These are phyloP conservation scores for Desmophyllum pertusum DNA, from an alignment of 92 coral and sea anemone species.

Conservation along the genomic window DNA sequence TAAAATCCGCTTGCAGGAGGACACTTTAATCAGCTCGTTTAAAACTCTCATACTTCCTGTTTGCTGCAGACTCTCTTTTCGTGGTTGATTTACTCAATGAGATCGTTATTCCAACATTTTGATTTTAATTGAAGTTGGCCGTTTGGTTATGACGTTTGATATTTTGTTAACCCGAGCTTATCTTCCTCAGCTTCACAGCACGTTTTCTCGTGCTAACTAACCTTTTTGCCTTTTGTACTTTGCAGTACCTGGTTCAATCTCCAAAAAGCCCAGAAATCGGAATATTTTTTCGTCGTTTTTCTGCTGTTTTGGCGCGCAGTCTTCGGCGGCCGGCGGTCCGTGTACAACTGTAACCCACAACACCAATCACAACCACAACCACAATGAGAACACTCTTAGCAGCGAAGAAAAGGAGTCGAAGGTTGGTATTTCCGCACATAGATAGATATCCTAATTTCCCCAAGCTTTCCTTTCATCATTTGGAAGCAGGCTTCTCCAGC, in stretches of 20 bases:
- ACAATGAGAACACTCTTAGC: constrained; percentile 74
- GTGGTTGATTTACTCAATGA: constrained; percentile 55
- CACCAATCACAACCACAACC: constrained; percentile 79
- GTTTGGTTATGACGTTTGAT: constrained; percentile 26
- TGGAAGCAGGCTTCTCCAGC: neutral
- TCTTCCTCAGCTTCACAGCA: neutral
- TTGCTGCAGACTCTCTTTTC: constrained; percentile 20
- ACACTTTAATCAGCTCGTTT: neutral
- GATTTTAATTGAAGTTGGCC: constrained; percentile 16
- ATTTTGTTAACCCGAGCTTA: constrained; percentile 13
- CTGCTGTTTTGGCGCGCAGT: constrained; percentile 97
- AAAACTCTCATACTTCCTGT: constrained; percentile 29
- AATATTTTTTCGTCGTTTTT: constrained; percentile 95
- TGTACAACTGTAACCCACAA: constrained; percentile 65
- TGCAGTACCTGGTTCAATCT: constrained; percentile 80
- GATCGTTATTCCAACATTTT: constrained; percentile 47
- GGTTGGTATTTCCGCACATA: constrained; percentile 60
- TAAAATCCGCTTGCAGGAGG: constrained; percentile 15
- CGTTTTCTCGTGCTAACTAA: neutral
- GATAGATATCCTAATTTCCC: neutral
- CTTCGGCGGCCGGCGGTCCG: constrained; percentile 72
- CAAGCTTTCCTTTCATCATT: neutral
- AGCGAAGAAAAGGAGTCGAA: constrained; percentile 83
- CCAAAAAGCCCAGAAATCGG: constrained; percentile 92
- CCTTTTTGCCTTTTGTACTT: neutral